Base-by-base conservation (phyloP, 1,140 invertebrate genomes). In the Charaxes varanes region DNA sequence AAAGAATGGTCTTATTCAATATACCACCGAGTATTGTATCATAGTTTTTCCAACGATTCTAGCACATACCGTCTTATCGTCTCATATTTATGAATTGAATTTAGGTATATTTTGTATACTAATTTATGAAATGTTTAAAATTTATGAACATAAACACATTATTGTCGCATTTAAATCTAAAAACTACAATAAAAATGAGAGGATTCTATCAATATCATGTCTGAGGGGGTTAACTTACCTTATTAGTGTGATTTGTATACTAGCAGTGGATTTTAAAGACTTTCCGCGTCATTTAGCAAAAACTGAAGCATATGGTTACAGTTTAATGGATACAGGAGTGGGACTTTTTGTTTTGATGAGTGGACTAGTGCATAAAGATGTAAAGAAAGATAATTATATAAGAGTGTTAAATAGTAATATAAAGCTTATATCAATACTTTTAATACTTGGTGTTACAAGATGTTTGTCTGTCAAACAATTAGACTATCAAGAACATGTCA, bases 271-370 rank as follows among this genome's bases (percentile, higher is more conserved):
- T 85, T 99, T 98, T 80, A 83, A 81, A 11, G 83, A 92, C 17
- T 98, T 96, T 82, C 96, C 97, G 1, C 77, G 91, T 22, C 84
- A 89, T 41, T 93, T 94, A 74, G 92, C 91, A 0, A 99, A 99
- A 84, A 96, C 94, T 5, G 91, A 94, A 68, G 88, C 69, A 0
- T 96, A 87, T 86, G 97, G 97, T 1, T 94, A 91, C 54, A 92
- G 95, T 63, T 70, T 97, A 8, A 99, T 99, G 97, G 97, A 99
- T 69, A 87, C 92, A 21, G 97, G 97, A 12, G 97, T 98, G 6
- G 97, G 95, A 0, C 69, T 94, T 17, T 99, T 94, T 87, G 86
- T 98, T 7, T 85, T 95, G n/a, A 86, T 91, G 4, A 96, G 96
- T 89, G 95, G 92, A 1, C 83, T 97, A 26, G 92, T 95, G 0